phyloP scores from a whole-genome alignment of 1,140 invertebrate species.

The Microplitis mediator region DNA sequence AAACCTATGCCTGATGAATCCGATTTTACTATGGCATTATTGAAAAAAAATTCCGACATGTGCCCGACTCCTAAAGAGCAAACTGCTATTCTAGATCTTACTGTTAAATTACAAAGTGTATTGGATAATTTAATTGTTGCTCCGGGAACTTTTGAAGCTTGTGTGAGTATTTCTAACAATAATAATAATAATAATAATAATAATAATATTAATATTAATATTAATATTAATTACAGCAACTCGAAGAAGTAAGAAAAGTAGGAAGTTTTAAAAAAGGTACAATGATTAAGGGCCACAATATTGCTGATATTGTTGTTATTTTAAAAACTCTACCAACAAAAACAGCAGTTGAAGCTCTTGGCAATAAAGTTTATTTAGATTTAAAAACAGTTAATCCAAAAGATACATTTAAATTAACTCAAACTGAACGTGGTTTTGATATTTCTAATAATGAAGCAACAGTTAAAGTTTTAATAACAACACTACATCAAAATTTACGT shows the following conservation, averaged over 20 bases:
- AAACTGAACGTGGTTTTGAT: constrained; percentile 83
- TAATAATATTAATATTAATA: neutral
- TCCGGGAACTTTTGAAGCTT: constrained; percentile 92
- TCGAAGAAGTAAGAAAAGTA: constrained; percentile 94
- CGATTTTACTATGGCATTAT: constrained; percentile 82
- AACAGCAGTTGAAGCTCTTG: constrained; percentile 90
- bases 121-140: constrained; percentile 92
- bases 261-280: constrained; percentile 98
- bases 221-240: constrained; percentile 72
- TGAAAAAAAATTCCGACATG: constrained; percentile 90
- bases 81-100: constrained; percentile 87
- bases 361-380: constrained; percentile 83
- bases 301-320: constrained; percentile 96
- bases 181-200: neutral
- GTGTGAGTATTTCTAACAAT: constrained; percentile 73
- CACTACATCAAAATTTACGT: constrained; percentile 89
- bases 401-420: constrained; percentile 68
- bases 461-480: constrained; percentile 89
- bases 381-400: constrained; percentile 67
- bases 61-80: constrained; percentile 89
- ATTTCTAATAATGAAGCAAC: constrained; percentile 81
- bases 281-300: constrained; percentile 93
- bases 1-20: constrained; percentile 83
- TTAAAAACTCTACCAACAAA: constrained; percentile 97
- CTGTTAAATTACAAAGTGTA: constrained; percentile 91